These are phyloP conservation scores for Semaprochilodus insignis DNA, from an alignment of 2,797 vertebrate genomes.

Conservation along the genomic window DNA sequence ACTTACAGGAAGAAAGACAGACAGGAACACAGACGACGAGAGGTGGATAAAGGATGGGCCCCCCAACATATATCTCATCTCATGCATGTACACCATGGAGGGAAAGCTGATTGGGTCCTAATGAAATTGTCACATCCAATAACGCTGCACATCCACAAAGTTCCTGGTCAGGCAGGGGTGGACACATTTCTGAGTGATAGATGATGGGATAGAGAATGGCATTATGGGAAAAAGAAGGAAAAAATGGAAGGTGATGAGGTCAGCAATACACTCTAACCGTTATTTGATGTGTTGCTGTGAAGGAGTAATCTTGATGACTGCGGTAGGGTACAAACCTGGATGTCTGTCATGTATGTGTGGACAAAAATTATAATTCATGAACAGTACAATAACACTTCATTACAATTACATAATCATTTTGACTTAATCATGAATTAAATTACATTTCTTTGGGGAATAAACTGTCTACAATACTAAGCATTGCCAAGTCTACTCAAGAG, in stretches of 20 bases:
- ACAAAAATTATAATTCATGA: no score
- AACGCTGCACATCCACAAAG: conserved; percentile 73
- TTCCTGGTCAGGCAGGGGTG: conserved; percentile 60
- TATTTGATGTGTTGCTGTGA: conserved; percentile 6
- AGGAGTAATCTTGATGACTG: not conserved
- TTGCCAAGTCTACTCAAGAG: no score
- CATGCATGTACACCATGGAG: conserved; percentile 65
- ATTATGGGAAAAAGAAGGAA: conserved; percentile 60
- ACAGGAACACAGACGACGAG: not conserved
- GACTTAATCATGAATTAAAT: no score
- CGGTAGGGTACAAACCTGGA: not conserved
- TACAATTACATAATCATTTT: no score
- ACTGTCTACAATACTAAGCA: no score
- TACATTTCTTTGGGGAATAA: no score
- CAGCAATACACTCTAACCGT: conserved; percentile 49
- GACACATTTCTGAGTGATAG: conserved; percentile 71
- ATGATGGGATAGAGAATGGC: conserved; percentile 65
- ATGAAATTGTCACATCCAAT: conserved; percentile 83
- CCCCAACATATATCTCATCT: conserved; percentile 60
- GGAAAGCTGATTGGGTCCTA: conserved; percentile 73
- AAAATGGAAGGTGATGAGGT: conserved; percentile 62
- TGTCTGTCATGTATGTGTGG: no score
- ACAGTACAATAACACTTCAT: no score
- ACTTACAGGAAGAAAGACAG: not conserved
- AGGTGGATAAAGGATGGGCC: conserved; percentile 21